These are phyloP conservation scores for Hydrolagus affinis DNA, from an alignment of 2,113 vertebrate species.

Conservation along the genomic window DNA sequence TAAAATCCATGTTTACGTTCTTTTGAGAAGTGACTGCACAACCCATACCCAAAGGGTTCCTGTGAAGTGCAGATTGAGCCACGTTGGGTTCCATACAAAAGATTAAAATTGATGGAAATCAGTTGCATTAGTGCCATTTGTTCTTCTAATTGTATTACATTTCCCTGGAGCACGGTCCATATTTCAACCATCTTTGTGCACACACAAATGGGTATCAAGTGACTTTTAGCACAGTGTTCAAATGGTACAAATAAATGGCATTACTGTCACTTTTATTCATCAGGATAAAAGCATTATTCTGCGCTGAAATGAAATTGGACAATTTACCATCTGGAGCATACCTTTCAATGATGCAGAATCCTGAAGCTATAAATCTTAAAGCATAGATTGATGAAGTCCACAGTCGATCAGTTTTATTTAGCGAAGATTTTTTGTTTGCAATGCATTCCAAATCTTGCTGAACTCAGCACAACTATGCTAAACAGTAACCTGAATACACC, in stretches of 20 bases:
- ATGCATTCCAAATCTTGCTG: neutral
- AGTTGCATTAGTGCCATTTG: neutral
- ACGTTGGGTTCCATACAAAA: neutral
- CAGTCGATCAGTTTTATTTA: no score
- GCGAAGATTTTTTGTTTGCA: neutral
- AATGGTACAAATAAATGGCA: no score
- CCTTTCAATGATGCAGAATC: neutral
- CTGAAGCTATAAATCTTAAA: neutral
- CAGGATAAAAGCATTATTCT: neutral
- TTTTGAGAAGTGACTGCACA: neutral
- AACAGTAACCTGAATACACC: neutral
- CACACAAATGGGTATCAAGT: neutral
- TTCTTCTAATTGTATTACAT: neutral
- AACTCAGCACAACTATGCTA: neutral
- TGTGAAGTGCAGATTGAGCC: neutral
- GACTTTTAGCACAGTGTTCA: neutral
- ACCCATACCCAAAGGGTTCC: neutral
- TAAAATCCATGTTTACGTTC: neutral
- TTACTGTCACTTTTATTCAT: no score
- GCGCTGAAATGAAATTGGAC: neutral
- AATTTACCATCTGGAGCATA: neutral
- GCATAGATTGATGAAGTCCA: neutral
- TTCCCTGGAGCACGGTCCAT: conserved; percentile 6
- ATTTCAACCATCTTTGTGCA: conserved; percentile 16
- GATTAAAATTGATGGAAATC: neutral